Evolutionary conservation across 2,113 vertebrate species (phyloP).

Genomic region (Paradoxurus hermaphroditus): DNA sequence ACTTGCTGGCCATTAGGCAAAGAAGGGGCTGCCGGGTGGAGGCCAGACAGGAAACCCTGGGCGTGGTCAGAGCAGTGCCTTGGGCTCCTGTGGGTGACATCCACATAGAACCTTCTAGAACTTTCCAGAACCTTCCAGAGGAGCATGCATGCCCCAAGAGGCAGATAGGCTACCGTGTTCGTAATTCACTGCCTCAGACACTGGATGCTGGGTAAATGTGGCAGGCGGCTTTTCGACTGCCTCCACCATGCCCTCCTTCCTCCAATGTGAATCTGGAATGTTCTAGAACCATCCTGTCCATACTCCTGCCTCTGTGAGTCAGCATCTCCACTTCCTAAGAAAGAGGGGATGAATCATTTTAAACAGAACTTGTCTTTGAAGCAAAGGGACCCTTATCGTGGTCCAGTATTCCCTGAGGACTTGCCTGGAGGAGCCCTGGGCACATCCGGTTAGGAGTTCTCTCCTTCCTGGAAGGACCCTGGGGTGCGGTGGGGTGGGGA

Average conservation of each 20-base stretch:
- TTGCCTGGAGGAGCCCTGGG: too few species aligned
- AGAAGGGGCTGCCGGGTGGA: neutral
- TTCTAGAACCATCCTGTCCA: neutral
- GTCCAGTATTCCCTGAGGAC: neutral
- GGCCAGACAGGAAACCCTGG: neutral
- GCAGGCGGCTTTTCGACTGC: neutral
- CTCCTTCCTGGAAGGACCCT: neutral
- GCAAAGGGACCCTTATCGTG: neutral
- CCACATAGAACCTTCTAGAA: neutral
- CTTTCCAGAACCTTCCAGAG: neutral
- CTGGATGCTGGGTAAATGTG: fast-evolving
- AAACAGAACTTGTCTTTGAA: neutral
- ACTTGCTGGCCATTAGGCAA: neutral
- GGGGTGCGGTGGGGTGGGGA: too few species aligned
- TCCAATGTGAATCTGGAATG: neutral
- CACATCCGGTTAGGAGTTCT: neutral
- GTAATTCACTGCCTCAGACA: neutral
- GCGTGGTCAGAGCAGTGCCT: neutral
- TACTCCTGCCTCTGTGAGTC: neutral
- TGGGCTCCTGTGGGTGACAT: neutral
- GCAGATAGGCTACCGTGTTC: fast-evolving
- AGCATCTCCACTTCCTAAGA: neutral
- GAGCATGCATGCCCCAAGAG: neutral
- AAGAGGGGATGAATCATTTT: neutral
- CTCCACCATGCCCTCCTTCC: fast-evolving